Evolutionary conservation across 2,888 invertebrate genomes (phyloP).

Genomic region (Allophyes oxyacanthae): DNA sequence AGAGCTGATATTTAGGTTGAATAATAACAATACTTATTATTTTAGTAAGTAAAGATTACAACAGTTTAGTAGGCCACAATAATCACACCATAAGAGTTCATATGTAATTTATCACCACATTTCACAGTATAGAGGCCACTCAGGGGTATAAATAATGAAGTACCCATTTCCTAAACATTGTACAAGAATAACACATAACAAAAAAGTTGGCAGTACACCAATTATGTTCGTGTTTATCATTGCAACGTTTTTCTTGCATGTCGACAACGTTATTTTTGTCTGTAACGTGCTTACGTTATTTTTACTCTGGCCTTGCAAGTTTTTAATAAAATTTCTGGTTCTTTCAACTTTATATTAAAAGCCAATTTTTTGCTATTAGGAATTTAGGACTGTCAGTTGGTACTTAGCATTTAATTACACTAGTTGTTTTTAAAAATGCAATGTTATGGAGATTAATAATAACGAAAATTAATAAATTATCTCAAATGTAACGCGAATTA

Average conservation of each 20-base stretch:
- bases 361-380: no score
- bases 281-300: slow-evolving; percentile 33
- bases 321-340: slow-evolving; percentile 25
- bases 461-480: no score
- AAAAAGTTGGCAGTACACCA: slow-evolving; percentile 50
- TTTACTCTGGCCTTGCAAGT: slow-evolving; percentile 35
- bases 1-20: no score
- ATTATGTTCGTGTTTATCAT: slow-evolving; percentile 46
- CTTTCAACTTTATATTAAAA: not conserved
- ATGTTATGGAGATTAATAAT: no score
- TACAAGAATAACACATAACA: slow-evolving; percentile 43
- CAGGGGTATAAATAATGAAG: slow-evolving; percentile 38
- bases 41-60: no score
- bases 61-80: not conserved
- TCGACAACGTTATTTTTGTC: slow-evolving; percentile 45
- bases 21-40: no score
- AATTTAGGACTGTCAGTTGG: no score
- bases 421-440: no score
- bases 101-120: slow-evolving; percentile 21
- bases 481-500: no score
- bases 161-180: slow-evolving; percentile 53
- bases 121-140: slow-evolving; percentile 13
- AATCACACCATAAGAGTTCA: not conserved
- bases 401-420: no score
- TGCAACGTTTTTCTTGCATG: slow-evolving; percentile 45